Conservation (phyloP, 2,797 vertebrate genomes). For the Avahi laniger region DNA sequence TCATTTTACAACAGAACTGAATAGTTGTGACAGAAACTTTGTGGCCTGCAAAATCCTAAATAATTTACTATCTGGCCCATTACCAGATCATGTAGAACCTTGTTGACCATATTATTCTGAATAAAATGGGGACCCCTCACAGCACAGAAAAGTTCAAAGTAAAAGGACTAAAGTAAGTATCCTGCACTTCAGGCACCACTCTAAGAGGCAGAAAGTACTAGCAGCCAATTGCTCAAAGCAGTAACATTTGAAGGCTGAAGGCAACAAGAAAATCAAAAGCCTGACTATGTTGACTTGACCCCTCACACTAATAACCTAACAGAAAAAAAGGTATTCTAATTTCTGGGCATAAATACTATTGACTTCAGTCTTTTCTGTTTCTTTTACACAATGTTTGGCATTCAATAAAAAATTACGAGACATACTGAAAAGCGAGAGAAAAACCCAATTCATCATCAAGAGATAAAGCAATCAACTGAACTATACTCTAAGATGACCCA, state of each 20-base stretch:
- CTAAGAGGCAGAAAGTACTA: background rate
- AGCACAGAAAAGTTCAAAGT: background rate
- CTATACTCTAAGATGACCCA: background rate
- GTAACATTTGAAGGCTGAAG: background rate
- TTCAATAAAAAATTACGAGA: background rate
- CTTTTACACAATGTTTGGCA: background rate
- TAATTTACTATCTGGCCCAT: background rate
- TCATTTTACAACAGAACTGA: background rate
- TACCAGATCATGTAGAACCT: background rate
- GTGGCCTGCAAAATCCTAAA: background rate
- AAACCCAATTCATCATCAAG: background rate
- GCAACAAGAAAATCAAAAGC: background rate
- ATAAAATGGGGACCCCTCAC: background rate
- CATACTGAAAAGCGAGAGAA: conserved; percentile 9
- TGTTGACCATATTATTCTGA: background rate
- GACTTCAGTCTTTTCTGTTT: background rate
- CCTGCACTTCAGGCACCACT: background rate
- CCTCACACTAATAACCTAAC: background rate
- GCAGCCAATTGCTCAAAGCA: background rate
- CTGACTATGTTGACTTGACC: background rate
- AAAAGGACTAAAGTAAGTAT: background rate
- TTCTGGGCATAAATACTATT: background rate
- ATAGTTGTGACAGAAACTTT: background rate
- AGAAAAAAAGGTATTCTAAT: background rate
- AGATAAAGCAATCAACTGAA: background rate